phyloP scores from a whole-genome alignment of 2,888 invertebrate species.

The Melanostoma scalare region DNA sequence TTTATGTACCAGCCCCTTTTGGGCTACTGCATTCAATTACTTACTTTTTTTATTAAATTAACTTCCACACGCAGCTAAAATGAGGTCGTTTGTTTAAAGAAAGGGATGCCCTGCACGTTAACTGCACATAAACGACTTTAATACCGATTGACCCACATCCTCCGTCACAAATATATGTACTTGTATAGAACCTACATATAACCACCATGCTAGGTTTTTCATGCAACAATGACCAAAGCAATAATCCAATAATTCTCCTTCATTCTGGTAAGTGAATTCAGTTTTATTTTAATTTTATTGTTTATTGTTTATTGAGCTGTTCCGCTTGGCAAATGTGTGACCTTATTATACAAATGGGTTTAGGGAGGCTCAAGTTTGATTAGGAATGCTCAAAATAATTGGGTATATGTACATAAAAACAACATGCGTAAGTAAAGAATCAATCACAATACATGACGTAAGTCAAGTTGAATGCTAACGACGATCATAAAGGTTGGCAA shows the following conservation, averaged over 20 bases:
- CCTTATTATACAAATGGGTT: constrained; percentile 42
- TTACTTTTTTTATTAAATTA: no score
- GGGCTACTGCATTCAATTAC: background rate
- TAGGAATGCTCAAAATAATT: constrained; percentile 18
- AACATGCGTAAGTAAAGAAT: constrained; percentile 5
- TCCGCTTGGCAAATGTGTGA: constrained; percentile 57
- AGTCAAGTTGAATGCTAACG: background rate
- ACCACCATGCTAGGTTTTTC: constrained; percentile 27
- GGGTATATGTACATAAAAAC: background rate
- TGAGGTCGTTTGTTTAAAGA: constrained; percentile 28
- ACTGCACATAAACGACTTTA: constrained; percentile 20
- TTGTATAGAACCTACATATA: background rate
- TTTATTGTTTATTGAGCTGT: constrained; percentile 28
- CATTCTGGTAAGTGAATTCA: constrained; percentile 22
- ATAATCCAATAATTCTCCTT: constrained; percentile 65
- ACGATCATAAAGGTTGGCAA: no score
- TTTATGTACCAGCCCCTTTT: background rate
- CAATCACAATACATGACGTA: constrained; percentile 27
- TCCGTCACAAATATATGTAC: background rate
- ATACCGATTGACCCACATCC: constrained; percentile 61
- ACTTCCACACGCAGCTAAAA: background rate
- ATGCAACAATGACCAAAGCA: constrained; percentile 66
- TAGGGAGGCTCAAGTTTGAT: constrained; percentile 16
- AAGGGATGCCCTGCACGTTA: constrained; percentile 44
- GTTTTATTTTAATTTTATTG: background rate